A percentile compares a stretch with the other conserved stretches of the same genome.
phyloP scores from a whole-genome alignment of 2,113 vertebrate species.

The Burhinus oedicnemus region DNA sequence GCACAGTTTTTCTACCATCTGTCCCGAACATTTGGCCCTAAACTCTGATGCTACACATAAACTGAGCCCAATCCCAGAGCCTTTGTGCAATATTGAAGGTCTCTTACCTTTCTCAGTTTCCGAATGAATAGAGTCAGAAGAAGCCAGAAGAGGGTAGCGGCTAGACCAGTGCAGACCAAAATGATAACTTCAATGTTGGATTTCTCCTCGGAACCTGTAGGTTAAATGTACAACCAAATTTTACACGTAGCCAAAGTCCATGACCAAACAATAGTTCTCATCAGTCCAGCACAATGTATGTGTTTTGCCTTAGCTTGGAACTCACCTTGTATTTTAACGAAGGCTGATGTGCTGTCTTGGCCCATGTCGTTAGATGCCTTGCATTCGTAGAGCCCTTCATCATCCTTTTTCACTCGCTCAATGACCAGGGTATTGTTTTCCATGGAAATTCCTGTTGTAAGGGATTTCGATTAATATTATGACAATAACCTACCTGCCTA shows the following conservation, averaged over 20 bases:
- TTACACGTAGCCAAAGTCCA: neutral
- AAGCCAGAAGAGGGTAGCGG: slow-evolving; percentile 92
- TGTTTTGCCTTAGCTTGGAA: neutral
- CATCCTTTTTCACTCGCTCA: slow-evolving; percentile 90
- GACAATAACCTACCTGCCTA: neutral
- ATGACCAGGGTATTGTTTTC: slow-evolving; percentile 81
- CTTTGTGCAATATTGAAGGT: neutral
- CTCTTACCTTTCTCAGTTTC: slow-evolving; percentile 88
- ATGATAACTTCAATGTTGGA: slow-evolving; percentile 91
- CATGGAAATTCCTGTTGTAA: slow-evolving; percentile 81
- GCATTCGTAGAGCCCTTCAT: slow-evolving; percentile 89
- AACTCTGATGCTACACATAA: neutral
- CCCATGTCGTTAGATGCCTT: slow-evolving; percentile 82
- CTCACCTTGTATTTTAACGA: slow-evolving; percentile 86
- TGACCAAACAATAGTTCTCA: neutral
- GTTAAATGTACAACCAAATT: neutral
- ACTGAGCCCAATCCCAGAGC: neutral
- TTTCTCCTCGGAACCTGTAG: slow-evolving; percentile 87
- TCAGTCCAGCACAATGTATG: accelerated
- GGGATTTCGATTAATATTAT: neutral
- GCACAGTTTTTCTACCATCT: neutral
- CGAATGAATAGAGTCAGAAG: slow-evolving; percentile 92
- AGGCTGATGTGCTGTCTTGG: slow-evolving; percentile 78
- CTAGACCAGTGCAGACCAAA: slow-evolving; percentile 88
- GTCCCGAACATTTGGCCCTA: neutral